These are phyloP conservation scores for Hormiphora californensis DNA, from an alignment of 37 sponge, comb jelly and placozoan species.

Conservation along the genomic window DNA sequence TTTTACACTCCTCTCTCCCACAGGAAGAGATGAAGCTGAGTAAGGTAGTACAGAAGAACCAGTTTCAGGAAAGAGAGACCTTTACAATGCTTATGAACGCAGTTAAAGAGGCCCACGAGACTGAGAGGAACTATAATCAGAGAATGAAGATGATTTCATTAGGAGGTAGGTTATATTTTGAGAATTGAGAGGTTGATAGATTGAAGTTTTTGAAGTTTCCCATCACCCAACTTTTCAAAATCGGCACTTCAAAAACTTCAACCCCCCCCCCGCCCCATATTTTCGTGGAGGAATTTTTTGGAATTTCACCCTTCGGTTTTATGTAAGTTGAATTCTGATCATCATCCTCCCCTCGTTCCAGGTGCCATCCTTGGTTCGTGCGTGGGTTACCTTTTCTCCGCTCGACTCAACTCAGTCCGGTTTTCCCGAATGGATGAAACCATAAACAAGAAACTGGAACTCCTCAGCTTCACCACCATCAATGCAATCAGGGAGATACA, in stretches of 20 bases:
- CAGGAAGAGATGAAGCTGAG: constrained; percentile 50
- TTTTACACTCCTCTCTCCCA: too few relatives aligned
- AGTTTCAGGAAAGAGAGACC: constrained; percentile 30
- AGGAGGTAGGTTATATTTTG: background rate
- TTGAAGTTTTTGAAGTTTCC: background rate
- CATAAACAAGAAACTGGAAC: background rate
- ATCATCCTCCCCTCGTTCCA: background rate
- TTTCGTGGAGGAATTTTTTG: too few relatives aligned
- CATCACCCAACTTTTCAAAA: background rate
- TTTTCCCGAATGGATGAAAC: constrained; percentile 19
- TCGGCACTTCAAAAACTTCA: background rate
- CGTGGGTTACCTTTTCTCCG: constrained; percentile 39
- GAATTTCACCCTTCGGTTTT: background rate
- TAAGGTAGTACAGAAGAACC: constrained; percentile 18
- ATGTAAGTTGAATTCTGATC: background rate
- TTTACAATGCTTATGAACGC: constrained; percentile 39
- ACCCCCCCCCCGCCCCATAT: too few relatives aligned
- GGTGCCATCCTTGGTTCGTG: constrained; percentile 22
- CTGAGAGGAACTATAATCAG: constrained; percentile 53
- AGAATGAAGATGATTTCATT: constrained; percentile 41
- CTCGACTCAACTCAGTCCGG: constrained; percentile 13
- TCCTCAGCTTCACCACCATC: constrained; percentile 10
- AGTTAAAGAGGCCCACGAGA: constrained; percentile 28
- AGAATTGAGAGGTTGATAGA: background rate
- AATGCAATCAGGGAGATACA: constrained; percentile 41